These are phyloP conservation scores for Echinarachnius parma DNA, from an alignment of 53 echinoderm and acorn worm species.

Conservation along the genomic window DNA sequence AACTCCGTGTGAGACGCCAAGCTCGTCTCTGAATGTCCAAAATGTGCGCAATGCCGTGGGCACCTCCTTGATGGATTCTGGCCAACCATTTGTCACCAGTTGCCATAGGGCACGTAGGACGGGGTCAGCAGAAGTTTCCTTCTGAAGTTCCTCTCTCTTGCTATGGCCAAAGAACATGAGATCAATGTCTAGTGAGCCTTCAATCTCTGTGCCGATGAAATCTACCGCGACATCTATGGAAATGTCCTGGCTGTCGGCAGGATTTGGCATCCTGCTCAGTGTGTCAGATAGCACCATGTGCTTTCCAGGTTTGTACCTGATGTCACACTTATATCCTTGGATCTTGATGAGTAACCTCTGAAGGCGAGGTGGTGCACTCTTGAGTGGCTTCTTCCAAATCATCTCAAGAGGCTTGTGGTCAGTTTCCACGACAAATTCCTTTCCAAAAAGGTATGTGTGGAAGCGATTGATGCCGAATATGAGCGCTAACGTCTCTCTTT, in stretches of 20 bases:
- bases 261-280: constrained; percentile 56
- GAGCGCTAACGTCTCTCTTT: constrained; percentile 53
- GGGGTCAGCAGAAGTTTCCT: constrained; percentile 28
- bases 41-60: constrained; percentile 18
- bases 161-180: constrained; percentile 53
- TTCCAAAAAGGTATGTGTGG: constrained; percentile 57
- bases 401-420: constrained; percentile 68
- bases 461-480: constrained; percentile 55
- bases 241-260: constrained; percentile 12
- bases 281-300: constrained; percentile 59
- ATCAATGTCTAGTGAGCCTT: constrained; percentile 8
- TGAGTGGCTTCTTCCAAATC: constrained; percentile 54
- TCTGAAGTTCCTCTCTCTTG: constrained; percentile 32
- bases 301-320: constrained; percentile 48
- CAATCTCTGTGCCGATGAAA: constrained; percentile 2
- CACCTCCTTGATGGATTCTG: constrained; percentile 33
- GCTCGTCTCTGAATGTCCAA: constrained; percentile 45
- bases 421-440: constrained; percentile 47
- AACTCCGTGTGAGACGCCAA: constrained; percentile 27
- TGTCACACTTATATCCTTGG: constrained; percentile 61
- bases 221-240: constrained; percentile 34
- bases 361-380: constrained; percentile 49
- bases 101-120: constrained; percentile 7
- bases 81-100: constrained; percentile 32
- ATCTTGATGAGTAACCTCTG: constrained; percentile 63